These are phyloP conservation scores for Aradophagus sp. DNA, from an alignment of 1,140 invertebrate species.

Conservation along the genomic window DNA sequence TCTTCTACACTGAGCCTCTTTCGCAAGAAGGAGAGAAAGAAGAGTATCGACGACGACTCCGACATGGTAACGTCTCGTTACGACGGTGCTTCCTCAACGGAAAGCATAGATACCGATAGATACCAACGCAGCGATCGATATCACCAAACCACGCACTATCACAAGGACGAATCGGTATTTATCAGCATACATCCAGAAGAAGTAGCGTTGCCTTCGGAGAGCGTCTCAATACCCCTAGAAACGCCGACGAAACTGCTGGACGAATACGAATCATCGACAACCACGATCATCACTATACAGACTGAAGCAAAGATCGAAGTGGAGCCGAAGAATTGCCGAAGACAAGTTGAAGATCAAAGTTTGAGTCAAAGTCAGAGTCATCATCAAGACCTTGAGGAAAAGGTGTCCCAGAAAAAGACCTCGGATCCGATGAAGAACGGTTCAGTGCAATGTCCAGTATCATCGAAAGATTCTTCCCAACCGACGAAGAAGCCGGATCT, in stretches of 20 bases:
- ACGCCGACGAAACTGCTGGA: conserved; percentile 69
- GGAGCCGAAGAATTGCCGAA: conserved; percentile 32
- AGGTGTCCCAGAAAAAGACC: conserved; percentile 7
- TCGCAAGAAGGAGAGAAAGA: conserved; percentile 74
- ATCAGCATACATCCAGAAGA: conserved; percentile 58
- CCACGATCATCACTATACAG: conserved; percentile 58
- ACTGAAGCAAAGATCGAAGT: conserved; percentile 66
- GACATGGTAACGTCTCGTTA: conserved; percentile 26
- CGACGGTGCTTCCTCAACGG: conserved; percentile 61
- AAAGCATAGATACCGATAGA: conserved; percentile 72
- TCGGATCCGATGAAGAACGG: conserved; percentile 42
- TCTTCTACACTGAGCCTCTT: conserved; percentile 74
- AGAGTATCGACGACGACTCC: conserved; percentile 58
- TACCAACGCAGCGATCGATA: conserved; percentile 68
- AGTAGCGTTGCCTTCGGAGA: conserved; percentile 67
- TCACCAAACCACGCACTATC: too few species aligned
- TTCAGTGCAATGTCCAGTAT: conserved; percentile 35
- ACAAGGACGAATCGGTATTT: conserved; percentile 36
- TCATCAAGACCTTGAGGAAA: too few species aligned
- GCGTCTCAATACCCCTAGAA: conserved; percentile 69
- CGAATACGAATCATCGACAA: conserved; percentile 64
- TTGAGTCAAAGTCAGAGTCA: conserved; percentile 7
- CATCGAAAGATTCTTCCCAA: conserved; percentile 57
- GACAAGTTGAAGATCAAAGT: conserved; percentile 9
- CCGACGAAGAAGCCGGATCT: conserved; percentile 60